Conservation (phyloP, 2,888 invertebrate species). For the Linnaemya tessellans region DNA sequence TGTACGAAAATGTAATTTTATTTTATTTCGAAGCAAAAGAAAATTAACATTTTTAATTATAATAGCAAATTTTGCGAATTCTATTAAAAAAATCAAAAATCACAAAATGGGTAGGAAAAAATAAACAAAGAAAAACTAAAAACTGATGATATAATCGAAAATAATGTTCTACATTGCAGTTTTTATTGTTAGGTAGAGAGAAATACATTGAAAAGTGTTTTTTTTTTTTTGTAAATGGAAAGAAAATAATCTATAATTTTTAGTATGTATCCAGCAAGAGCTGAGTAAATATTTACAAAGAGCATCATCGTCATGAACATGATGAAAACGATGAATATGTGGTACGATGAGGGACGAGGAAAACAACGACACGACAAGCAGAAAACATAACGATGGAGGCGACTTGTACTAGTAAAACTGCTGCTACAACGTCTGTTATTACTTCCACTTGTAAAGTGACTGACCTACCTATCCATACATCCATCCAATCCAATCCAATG, state of each 20-base stretch:
- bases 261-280: conserved; percentile 73
- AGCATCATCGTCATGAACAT: conserved; percentile 65
- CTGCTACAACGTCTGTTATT: conserved; percentile 55
- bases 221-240: conserved; percentile 72
- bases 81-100: conserved; percentile 39
- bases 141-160: conserved; percentile 71
- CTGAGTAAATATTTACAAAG: conserved; percentile 73
- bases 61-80: conserved; percentile 32
- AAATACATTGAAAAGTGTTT: conserved; percentile 70
- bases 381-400: conserved; percentile 45
- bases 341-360: conserved; percentile 42
- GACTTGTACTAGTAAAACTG: conserved; percentile 38
- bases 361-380: conserved; percentile 49
- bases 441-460: conserved; percentile 71
- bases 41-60: conserved; percentile 9
- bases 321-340: conserved; percentile 20
- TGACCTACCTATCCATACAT: conserved; percentile 71
- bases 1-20: conserved; percentile 3
- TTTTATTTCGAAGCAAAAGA: conserved; percentile 13
- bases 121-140: conserved; percentile 48
- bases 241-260: conserved; percentile 73
- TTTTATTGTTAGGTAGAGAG: conserved; percentile 64
- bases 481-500: conserved; percentile 52
- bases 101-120: conserved; percentile 57
- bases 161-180: conserved; percentile 69